phyloP scores from a whole-genome alignment of 2,888 invertebrate species.

The Drosophila meridionalis region DNA sequence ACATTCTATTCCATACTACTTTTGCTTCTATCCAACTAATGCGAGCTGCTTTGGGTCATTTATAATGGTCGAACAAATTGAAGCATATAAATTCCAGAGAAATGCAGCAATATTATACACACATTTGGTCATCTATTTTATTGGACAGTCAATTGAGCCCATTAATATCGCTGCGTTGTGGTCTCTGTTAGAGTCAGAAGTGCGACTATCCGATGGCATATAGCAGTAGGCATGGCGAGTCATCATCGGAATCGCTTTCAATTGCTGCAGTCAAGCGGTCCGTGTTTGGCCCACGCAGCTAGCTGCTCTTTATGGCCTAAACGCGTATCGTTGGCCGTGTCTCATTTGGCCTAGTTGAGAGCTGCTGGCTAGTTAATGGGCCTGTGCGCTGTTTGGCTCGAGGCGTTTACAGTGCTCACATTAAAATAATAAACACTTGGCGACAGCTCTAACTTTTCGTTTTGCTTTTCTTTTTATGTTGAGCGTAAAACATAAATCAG shows the following conservation, averaged over 20 bases:
- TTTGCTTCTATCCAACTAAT: not conserved
- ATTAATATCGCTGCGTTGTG: conserved; percentile 48
- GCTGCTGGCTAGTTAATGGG: conserved; percentile 31
- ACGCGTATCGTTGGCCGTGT: conserved; percentile 27
- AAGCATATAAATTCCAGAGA: conserved; percentile 41
- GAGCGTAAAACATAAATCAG: conserved; percentile 71
- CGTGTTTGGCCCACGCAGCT: conserved; percentile 33
- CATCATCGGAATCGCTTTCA: conserved; percentile 28
- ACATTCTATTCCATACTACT: not conserved
- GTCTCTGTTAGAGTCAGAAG: conserved; percentile 19
- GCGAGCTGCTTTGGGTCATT: conserved; percentile 29
- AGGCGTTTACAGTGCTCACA: conserved; percentile 49
- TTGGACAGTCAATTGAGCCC: conserved; percentile 56
- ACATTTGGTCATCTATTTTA: conserved; percentile 59
- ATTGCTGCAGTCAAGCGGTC: conserved; percentile 26
- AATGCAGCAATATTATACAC: conserved; percentile 31
- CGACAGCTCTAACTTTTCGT: conserved; percentile 49
- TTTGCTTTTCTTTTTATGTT: conserved; percentile 25
- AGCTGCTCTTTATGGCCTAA: conserved; percentile 43
- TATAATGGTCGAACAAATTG: conserved; percentile 49
- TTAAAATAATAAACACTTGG: conserved; percentile 75
- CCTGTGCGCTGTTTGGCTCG: not conserved
- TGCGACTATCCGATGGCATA: conserved; percentile 1
- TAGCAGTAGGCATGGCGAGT: not conserved
- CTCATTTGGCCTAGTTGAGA: conserved; percentile 53